Conservation (phyloP, 2,113 vertebrate genomes). For the Canis aureus region DNA sequence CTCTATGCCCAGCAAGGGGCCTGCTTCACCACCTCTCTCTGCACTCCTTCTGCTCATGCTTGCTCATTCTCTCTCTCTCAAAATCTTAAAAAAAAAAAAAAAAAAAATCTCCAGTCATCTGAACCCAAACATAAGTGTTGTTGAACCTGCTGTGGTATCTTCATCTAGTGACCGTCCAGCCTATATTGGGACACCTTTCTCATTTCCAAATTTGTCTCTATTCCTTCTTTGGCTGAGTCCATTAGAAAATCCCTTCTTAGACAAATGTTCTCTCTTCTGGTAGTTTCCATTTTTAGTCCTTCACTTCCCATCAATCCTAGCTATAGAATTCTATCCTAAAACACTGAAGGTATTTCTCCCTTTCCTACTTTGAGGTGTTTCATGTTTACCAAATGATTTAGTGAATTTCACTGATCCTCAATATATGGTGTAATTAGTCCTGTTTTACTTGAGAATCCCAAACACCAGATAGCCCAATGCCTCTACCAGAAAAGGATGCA, state of each 20-base stretch:
- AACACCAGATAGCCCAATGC: neutral
- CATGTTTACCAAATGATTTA: slow-evolving; percentile 5
- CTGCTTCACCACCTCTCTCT: neutral
- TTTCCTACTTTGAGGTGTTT: neutral
- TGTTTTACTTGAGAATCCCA: neutral
- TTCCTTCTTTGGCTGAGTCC: neutral
- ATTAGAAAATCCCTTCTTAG: neutral
- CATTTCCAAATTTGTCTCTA: too few relatives aligned
- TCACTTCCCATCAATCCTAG: neutral
- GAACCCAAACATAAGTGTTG: neutral
- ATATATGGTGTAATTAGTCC: neutral
- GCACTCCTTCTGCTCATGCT: neutral
- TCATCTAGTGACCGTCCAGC: neutral
- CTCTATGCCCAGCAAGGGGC: neutral
- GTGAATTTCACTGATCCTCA: neutral
- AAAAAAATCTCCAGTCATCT: neutral
- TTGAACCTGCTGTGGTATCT: neutral
- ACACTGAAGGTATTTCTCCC: neutral
- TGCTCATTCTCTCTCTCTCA: neutral
- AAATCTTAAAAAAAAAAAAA: neutral
- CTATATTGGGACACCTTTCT: neutral
- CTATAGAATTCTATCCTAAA: neutral
- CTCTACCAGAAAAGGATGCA: neutral
- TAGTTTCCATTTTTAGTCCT: neutral
- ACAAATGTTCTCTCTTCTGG: neutral